phyloP scores from a whole-genome alignment of 2,797 vertebrate species.

The Eulemur albifrons region DNA sequence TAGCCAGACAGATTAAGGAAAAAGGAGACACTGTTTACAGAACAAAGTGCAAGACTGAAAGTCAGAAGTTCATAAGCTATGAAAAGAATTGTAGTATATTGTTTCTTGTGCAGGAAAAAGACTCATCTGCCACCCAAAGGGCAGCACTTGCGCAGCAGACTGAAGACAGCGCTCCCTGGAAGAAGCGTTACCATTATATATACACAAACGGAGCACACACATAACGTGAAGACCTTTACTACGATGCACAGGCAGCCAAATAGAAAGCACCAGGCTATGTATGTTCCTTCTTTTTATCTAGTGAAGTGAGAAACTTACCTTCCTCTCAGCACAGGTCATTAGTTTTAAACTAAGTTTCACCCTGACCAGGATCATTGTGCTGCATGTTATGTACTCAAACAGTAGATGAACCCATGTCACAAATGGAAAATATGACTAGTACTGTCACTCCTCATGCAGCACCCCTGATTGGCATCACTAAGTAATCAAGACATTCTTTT shows the following conservation, averaged over 20 bases:
- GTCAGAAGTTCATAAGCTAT: background rate
- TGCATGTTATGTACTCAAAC: background rate
- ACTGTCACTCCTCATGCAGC: background rate
- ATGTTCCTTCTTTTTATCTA: background rate
- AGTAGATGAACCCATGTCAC: background rate
- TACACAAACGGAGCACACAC: background rate
- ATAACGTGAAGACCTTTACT: background rate
- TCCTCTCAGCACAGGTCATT: background rate
- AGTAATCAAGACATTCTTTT: background rate
- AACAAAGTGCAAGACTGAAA: background rate
- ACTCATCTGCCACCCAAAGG: background rate
- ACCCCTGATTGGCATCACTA: background rate
- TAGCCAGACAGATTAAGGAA: slow-evolving; percentile 9
- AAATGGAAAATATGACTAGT: background rate
- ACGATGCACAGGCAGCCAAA: background rate
- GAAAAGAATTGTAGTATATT: background rate
- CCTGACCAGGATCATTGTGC: background rate
- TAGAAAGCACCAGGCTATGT: background rate
- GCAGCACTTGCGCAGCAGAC: background rate
- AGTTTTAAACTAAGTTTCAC: background rate
- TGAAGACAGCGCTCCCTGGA: background rate
- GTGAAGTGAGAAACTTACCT: background rate
- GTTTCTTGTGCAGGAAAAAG: background rate
- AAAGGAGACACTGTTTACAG: background rate
- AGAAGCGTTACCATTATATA: too few species aligned